Base-by-base conservation (phyloP, 2,797 vertebrate species). In the Sardinella longiceps region DNA sequence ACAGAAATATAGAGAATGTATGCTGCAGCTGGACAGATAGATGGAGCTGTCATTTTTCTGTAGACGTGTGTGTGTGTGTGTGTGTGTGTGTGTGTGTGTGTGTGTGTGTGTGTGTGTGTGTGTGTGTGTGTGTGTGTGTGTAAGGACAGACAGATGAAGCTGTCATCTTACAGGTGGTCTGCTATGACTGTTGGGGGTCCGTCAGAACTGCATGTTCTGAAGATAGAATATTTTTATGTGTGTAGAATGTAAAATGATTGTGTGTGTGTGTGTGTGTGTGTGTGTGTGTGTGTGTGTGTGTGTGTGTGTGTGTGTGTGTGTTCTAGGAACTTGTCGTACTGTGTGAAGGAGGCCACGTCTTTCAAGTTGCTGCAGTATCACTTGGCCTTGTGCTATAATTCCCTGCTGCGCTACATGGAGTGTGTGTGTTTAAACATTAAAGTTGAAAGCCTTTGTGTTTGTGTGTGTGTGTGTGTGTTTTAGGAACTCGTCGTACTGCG, bases 301-400 rank as follows among this genome's bases (percentile, higher is more conserved):
- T 30, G 58, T 63, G n/a, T 63, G 58, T 63, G 58, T 63, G n/a
- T 81, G 45, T 50, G 80, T 81, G 80, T 81, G 80, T n/a, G 48
- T 28, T 23, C 28, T 28, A 45, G 37, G 70, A 99, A 99, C 91
- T 98, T 98, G 81, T 98, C 98, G 0, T 99, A 99, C 91, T 99
- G 98, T 94, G 98, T 99, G 98, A 99, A 99, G 94, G 98, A 99
- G 89, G 99, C 98, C 92, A 99, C 99, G 96, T 97, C 98, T 39
- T 94, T 99, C 92, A 96, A 95, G 0, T 98, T 99, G 91, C 98
- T 98, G 18, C 97, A 99, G 94, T 99, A 99, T 89, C 98, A 99
- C 94, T 98, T 97, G 1, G 97, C 97, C 90, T 95, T 97, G 85
- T 99, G 98, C 94, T 99, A 97, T 96, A 99, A 98, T 94, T 97